Evolutionary conservation across 2,888 invertebrate genomes (phyloP), one percentile per base, ranked within the genome.

Genomic region (Drosophila multiciliata): DNA sequence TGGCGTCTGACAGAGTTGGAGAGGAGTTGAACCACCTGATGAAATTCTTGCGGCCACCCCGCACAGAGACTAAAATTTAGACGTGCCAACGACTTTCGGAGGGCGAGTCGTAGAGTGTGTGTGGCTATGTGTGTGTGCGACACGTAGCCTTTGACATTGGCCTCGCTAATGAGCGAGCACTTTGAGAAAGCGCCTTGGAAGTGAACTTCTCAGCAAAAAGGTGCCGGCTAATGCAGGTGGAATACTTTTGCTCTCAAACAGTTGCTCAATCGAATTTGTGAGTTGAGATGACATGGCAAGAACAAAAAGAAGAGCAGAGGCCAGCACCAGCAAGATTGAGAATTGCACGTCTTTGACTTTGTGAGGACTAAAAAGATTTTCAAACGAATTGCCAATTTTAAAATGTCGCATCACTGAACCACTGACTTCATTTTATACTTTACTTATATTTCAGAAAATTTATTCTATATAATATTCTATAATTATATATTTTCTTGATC

Each of bases 71-170:
- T 42, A 69, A 70, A 82, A 73, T 80, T 66, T 73, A 63, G 70
- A 85, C 53, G 73, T 78, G 74, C 61, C 72, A 73, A 54, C 60
- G 52, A 33, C 42, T 55, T 60, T 29, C 12, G 17, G 40, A 11
- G 57, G 1, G 17, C 2, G 20, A 23, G 32, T 48, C 35, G 4
- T 2, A 3, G 8, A 35, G 36, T 36, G 40, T 35, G 29, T n/a
- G n/a, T n/a, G n/a, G n/a, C n/a, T n/a, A n/a, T n/a, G 23, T 73
- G 61, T 33, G 26, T 58, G 33, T 78, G 76, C 65, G 77, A 86
- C 84, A 88, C 88, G 89, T 88, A 79, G 87, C 89, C 84, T 86
- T 85, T 85, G 84, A 88, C 84, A 85, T 88, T 88, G 84, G 84
- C 89, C 86, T 68, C 86, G 79, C 84, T 85, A 85, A 85, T 85